phyloP scores from a whole-genome alignment of 2,113 vertebrate genomes.

The Halichoeres trimaculatus region DNA sequence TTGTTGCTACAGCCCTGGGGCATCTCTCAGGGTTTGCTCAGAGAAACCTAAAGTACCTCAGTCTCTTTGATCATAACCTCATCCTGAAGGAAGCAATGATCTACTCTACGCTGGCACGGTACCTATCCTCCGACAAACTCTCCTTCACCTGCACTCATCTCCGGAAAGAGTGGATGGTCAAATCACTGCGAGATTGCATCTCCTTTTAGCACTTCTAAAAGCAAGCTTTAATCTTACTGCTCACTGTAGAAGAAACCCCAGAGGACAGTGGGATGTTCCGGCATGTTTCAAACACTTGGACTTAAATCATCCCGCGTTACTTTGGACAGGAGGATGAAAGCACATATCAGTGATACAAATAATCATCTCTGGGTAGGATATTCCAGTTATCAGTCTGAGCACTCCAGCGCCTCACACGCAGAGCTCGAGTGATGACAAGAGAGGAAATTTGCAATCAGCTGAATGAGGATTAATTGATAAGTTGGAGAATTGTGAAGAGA shows the following conservation, averaged over 20 bases:
- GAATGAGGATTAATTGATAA: conserved; percentile 54
- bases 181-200: conserved; percentile 27
- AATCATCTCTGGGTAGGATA: not conserved
- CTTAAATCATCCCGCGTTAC: not conserved
- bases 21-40: conserved; percentile 60
- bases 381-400: conserved; percentile 30
- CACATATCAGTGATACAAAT: not conserved
- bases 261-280: not conserved
- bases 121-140: conserved; percentile 35
- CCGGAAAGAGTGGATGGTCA: conserved; percentile 3
- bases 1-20: conserved; percentile 53
- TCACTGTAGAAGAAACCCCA: not conserved
- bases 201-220: conserved; percentile 36
- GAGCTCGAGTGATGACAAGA: conserved; percentile 1
- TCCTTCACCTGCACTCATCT: conserved; percentile 15
- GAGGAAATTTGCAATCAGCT: conserved; percentile 20
- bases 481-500: conserved; percentile 27
- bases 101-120: conserved; percentile 35
- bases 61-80: conserved; percentile 67
- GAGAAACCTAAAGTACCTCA: conserved; percentile 63
- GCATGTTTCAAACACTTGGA: conserved; percentile 10
- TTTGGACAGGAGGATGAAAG: not conserved
- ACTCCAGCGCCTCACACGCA: conserved; percentile 10
- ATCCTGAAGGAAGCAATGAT: conserved; percentile 48
- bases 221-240: conserved; percentile 46